phyloP scores from a whole-genome alignment of 2,797 vertebrate genomes.

The Gouania willdenowi region DNA sequence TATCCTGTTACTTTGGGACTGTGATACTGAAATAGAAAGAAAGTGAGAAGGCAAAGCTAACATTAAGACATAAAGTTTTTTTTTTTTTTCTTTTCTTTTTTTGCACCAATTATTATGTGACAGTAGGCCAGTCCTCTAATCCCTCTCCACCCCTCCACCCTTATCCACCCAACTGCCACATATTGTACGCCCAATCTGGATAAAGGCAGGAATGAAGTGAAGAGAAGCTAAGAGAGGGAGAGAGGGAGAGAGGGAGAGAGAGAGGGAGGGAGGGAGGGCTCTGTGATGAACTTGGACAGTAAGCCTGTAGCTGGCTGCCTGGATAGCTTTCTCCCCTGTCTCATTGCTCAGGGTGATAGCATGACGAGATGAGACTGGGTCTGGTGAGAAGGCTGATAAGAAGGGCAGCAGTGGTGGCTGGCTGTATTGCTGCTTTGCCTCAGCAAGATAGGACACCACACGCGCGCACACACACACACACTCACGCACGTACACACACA shows the following conservation, averaged over 20 bases:
- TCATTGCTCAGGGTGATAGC: conserved; percentile 71
- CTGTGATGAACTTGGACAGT: conserved; percentile 63
- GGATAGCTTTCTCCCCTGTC: conserved; percentile 60
- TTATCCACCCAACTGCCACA: conserved; percentile 63
- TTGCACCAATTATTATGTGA: conserved; percentile 69
- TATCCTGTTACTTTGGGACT: too few species aligned
- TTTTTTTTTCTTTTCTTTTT: too few species aligned
- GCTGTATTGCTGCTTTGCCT: conserved; percentile 48
- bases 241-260: conserved; percentile 19
- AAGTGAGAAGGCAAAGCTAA: conserved; percentile 26
- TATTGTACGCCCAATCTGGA: conserved; percentile 61
- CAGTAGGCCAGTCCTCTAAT: conserved; percentile 65
- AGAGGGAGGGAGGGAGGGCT: conserved; percentile 32
- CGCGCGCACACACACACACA: conserved; percentile 18
- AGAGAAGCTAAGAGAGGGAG: conserved; percentile 36
- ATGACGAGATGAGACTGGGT: conserved; percentile 64
- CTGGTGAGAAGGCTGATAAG: conserved; percentile 70
- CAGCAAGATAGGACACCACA: conserved; percentile 45
- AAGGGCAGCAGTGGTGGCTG: conserved; percentile 49
- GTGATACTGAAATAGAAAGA: too few species aligned
- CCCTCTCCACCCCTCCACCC: conserved; percentile 58
- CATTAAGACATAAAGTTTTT: conserved; percentile 62
- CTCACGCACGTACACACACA: not conserved
- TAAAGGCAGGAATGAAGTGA: conserved; percentile 53
- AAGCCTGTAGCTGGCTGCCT: conserved; percentile 55